Base-by-base conservation (phyloP, 37 sponge, comb jelly and placozoan species). In the Beroe forskalii region DNA sequence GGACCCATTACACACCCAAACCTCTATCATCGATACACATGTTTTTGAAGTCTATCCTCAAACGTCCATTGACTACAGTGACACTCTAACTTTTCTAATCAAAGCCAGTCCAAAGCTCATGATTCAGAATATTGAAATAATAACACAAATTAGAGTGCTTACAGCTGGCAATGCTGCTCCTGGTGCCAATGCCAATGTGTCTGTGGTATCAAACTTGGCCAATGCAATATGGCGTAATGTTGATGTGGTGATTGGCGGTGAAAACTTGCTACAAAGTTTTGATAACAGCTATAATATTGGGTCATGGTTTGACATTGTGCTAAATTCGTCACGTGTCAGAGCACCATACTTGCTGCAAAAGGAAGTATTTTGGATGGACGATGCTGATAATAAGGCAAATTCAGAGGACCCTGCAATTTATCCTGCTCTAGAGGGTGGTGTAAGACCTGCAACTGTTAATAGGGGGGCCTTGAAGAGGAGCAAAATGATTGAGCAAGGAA, bases 1-100 rank as follows among this genome's bases (percentile, higher is more conserved):
- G 86, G 30, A 44, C 30, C 86, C 86, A n/a, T 1, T 80, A 20
- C 86, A 41, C n/a, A 80, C 86, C 4, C 86, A 80, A 80, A 80
- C 86, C 40, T 41, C 55, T 0, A 80, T 80, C 40, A 23, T 38
- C 3, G 86, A 41, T 32, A 80, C 86, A 14, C 44, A 80, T 25
- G 55, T 80, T 8, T 9, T 80, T 12, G 86, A 80, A n/a, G 86
- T 80, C 22, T 80, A 44, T 44, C 86, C 86, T 24, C 44, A 80
- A 41, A 80, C 44, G 3, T 40, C 86, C n/a, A 80, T 80, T 23
- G 86, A 80, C 55, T 44, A 44, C 40, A 44, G 55, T 43, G 86
- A 80, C 40, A 80, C 86, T 42, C n/a, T 80, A 24, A 27, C 86
- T 42, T 80, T 80, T 80, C 27, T 44, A 22, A 80, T 80, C 27